phyloP scores from a whole-genome alignment of 53 echinoderm and acorn worm species.

The Antedon mediterranea region DNA sequence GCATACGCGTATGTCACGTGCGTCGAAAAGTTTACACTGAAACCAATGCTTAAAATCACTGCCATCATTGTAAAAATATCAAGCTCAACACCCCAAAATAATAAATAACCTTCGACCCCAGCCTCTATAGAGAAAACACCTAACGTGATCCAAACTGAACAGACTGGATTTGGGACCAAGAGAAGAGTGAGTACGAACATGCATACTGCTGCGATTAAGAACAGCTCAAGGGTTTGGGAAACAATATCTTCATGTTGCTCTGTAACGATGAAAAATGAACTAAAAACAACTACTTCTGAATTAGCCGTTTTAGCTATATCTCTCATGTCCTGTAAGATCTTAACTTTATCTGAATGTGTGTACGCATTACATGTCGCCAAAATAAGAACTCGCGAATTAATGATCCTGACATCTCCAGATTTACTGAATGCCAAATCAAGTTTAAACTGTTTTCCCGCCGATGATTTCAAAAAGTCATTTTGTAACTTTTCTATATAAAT shows the following conservation, averaged over 20 bases:
- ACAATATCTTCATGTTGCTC: slow-evolving; percentile 62
- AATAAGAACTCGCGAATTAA: not conserved
- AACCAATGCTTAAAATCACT: slow-evolving; percentile 86
- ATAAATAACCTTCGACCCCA: slow-evolving; percentile 80
- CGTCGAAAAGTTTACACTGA: slow-evolving; percentile 88
- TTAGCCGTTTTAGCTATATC: slow-evolving; percentile 20
- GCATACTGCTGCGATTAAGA: slow-evolving; percentile 40
- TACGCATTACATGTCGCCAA: not conserved
- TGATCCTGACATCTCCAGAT: not conserved
- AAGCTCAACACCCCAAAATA: slow-evolving; percentile 57
- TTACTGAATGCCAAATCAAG: not conserved
- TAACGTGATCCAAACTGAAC: slow-evolving; percentile 52
- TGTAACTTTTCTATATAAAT: slow-evolving; percentile 8
- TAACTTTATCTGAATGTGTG: not conserved
- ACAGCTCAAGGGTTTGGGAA: slow-evolving; percentile 59
- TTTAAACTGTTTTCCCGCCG: not conserved
- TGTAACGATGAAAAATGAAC: slow-evolving; percentile 49
- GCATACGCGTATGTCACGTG: slow-evolving; percentile 73
- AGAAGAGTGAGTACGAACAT: slow-evolving; percentile 66
- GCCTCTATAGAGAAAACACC: slow-evolving; percentile 57
- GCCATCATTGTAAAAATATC: slow-evolving; percentile 86
- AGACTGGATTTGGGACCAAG: slow-evolving; percentile 67
- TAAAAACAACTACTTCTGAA: slow-evolving; percentile 13
- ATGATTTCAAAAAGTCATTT: slow-evolving; percentile 13
- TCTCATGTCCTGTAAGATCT: not conserved